A percentile compares a stretch with the other conserved stretches of the same genome.
Evolutionary conservation across 23 tunicate genomes (phyloP).

Genomic region (Ascidia mentula): DNA sequence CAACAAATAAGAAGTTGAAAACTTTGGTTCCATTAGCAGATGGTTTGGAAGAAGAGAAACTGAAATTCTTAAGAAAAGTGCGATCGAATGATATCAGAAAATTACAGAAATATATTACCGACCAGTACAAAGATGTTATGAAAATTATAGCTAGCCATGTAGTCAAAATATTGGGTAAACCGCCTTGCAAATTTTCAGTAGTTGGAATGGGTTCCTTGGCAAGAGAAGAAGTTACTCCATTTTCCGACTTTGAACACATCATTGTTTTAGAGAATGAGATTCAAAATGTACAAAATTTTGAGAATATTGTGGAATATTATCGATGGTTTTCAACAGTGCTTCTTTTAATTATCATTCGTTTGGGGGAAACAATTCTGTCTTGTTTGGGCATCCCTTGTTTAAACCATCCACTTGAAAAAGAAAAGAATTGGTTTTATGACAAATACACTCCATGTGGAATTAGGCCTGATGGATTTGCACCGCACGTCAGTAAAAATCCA

Average conservation of each 20-base stretch:
- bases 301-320: conserved; percentile 19
- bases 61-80: not conserved
- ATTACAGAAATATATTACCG: not conserved
- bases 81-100: not conserved
- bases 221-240: conserved; percentile 23
- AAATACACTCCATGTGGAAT: conserved; percentile 29
- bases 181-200: conserved; percentile 14
- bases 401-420: not conserved
- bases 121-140: not conserved
- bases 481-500: conserved; percentile 39
- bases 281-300: not conserved
- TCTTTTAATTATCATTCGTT: conserved; percentile 8
- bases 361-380: conserved; percentile 31
- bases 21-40: not conserved
- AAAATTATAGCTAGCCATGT: conserved; percentile 13
- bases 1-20: not conserved
- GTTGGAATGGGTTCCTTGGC: conserved; percentile 32
- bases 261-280: conserved; percentile 22
- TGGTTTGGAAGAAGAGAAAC: not conserved
- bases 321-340: conserved; percentile 30
- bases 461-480: conserved; percentile 39
- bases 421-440: conserved; percentile 33
- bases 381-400: conserved; percentile 10
- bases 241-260: conserved; percentile 39
- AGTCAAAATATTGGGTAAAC: conserved; percentile 1